Conservation (phyloP, 2,113 vertebrate species). For the Gallinago jamesoni region DNA sequence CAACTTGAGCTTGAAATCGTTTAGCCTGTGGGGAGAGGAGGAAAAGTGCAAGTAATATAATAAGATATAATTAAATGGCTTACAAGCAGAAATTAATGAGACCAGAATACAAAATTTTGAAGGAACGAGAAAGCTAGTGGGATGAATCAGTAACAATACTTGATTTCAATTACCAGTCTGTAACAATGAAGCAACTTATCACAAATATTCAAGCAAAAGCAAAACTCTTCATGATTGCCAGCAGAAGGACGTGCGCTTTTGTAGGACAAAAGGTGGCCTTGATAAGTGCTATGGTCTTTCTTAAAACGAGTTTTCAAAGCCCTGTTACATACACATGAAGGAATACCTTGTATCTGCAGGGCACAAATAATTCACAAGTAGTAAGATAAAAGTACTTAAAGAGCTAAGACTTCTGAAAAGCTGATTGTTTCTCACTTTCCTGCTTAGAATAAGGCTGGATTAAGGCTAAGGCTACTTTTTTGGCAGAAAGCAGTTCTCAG, state of each 20-base stretch:
- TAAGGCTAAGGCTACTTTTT: background rate
- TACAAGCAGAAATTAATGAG: background rate
- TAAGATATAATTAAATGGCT: background rate
- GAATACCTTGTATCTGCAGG: background rate
- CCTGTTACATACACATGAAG: background rate
- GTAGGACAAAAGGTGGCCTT: background rate
- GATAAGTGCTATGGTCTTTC: background rate
- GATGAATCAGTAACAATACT: background rate
- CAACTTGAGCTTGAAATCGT: constrained; percentile 26
- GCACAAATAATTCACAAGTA: background rate
- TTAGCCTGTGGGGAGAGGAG: background rate
- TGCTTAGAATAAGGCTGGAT: background rate
- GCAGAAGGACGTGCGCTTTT: background rate
- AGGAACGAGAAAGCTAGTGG: background rate
- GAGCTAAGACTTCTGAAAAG: background rate
- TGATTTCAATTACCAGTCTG: background rate
- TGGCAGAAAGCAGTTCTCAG: background rate
- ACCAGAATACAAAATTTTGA: background rate
- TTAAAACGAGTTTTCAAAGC: background rate
- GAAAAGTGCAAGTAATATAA: background rate
- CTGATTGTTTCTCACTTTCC: background rate
- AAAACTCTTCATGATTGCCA: background rate
- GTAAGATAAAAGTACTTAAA: background rate
- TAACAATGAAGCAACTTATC: background rate
- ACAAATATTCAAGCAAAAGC: background rate